These are phyloP conservation scores for Gymnoscelis rufifasciata DNA, from an alignment of 2,888 invertebrate genomes.

Conservation along the genomic window DNA sequence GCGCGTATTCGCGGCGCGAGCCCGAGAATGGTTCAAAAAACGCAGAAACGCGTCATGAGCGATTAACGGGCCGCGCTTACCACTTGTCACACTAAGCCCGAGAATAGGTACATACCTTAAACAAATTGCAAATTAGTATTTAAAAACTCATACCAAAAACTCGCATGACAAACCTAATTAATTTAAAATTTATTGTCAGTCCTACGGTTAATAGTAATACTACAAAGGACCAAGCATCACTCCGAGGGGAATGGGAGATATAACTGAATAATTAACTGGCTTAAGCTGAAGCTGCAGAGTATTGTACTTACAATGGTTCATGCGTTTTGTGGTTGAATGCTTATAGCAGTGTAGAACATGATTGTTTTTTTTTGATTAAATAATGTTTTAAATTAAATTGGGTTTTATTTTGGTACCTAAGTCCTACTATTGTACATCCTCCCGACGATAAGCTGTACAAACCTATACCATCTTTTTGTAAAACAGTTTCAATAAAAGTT, in stretches of 20 bases:
- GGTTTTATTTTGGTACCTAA: slow-evolving; percentile 35
- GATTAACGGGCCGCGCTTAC: too few relatives aligned
- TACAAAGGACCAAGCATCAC: neutral
- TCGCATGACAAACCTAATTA: neutral
- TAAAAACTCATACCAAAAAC: too few relatives aligned
- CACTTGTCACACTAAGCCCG: too few relatives aligned
- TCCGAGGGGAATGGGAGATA: neutral
- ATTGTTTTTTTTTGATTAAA: slow-evolving; percentile 51
- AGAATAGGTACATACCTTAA: too few relatives aligned
- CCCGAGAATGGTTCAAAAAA: too few relatives aligned
- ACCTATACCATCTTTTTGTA: too few relatives aligned
- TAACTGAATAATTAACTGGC: slow-evolving; percentile 32
- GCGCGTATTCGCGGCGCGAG: too few relatives aligned
- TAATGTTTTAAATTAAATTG: slow-evolving; percentile 51
- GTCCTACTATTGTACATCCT: too few relatives aligned
- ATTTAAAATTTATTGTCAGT: neutral
- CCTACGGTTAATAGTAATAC: neutral
- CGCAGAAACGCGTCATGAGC: too few relatives aligned
- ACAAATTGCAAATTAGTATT: too few relatives aligned
- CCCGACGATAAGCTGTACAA: too few relatives aligned
- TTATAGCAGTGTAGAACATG: slow-evolving; percentile 51
- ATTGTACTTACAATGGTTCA: slow-evolving; percentile 41
- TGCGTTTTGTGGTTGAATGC: slow-evolving; percentile 47
- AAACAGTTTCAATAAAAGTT: too few relatives aligned
- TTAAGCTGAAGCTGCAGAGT: slow-evolving; percentile 28